A percentile compares a stretch with the other conserved stretches of the same genome.
phyloP scores from a whole-genome alignment of 2,888 invertebrate genomes.

The Ormyrus rosae region DNA sequence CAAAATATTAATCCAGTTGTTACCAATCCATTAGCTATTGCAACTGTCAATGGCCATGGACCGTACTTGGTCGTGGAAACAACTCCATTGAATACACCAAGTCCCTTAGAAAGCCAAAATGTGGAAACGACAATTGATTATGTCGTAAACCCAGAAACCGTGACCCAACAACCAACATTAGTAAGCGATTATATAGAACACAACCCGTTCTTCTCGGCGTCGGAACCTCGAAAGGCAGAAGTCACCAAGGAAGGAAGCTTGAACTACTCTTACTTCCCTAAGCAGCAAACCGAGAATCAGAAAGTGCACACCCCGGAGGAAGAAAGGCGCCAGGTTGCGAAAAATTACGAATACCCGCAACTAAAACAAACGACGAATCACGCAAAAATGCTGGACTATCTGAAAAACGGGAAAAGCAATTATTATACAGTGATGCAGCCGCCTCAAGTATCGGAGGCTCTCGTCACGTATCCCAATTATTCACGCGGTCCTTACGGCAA shows the following conservation, averaged over 20 bases:
- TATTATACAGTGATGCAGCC: slow-evolving; percentile 37
- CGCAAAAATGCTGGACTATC: slow-evolving; percentile 26
- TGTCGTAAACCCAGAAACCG: not conserved
- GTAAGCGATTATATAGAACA: not conserved
- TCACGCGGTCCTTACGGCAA: slow-evolving; percentile 28
- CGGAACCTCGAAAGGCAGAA: not conserved
- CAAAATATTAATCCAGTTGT: slow-evolving; percentile 49
- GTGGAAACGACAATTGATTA: slow-evolving; percentile 3
- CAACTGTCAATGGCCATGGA: slow-evolving; percentile 59
- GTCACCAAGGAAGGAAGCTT: not conserved
- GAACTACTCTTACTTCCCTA: not conserved
- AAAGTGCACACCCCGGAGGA: not conserved
- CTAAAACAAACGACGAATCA: not conserved
- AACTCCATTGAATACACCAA: slow-evolving; percentile 19
- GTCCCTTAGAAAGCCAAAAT: slow-evolving; percentile 10
- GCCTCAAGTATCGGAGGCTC: not conserved
- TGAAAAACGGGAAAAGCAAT: slow-evolving; percentile 26
- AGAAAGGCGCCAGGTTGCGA: not conserved
- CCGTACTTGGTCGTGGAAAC: slow-evolving; percentile 57
- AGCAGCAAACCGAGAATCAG: not conserved
- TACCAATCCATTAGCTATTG: slow-evolving; percentile 57
- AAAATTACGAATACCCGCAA: not conserved
- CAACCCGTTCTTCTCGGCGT: not conserved
- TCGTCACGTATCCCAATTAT: slow-evolving; percentile 39
- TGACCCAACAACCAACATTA: not conserved